A percentile compares a stretch with the other conserved stretches of the same genome.
Evolutionary conservation across 2,797 vertebrate species (phyloP).

Genomic region (Myotis daubentonii): DNA sequence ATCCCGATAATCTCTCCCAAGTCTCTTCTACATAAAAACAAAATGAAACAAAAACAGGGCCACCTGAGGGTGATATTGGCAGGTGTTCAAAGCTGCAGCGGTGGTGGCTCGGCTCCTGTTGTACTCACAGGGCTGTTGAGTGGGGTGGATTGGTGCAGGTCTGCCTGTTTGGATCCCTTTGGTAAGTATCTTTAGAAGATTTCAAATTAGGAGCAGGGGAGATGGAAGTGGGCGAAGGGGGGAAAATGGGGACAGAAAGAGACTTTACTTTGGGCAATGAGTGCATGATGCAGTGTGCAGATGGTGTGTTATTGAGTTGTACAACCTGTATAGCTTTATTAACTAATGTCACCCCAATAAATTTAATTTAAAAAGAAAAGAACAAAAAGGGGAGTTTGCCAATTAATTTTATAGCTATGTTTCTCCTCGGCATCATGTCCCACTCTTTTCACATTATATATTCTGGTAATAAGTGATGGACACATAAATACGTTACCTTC

Average conservation of each 20-base stretch:
- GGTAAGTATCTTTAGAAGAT: conserved; percentile 41
- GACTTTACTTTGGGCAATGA: background rate
- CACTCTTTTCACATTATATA: conserved; percentile 61
- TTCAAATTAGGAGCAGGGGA: conserved; percentile 27
- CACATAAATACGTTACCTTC: conserved; percentile 59
- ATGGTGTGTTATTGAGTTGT: background rate
- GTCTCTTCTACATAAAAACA: conserved; percentile 55
- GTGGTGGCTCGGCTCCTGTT: conserved; percentile 72
- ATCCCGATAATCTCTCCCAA: conserved; percentile 72
- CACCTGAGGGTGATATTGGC: conserved; percentile 74
- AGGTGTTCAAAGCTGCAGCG: conserved; percentile 57
- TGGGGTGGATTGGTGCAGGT: conserved; percentile 68
- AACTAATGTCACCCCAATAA: background rate
- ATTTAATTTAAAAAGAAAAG: background rate
- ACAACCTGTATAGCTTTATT: background rate
- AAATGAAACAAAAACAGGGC: conserved; percentile 51
- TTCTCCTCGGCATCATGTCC: conserved; percentile 50
- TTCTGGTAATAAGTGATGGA: conserved; percentile 52
- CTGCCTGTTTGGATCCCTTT: conserved; percentile 64
- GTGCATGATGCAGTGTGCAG: no score
- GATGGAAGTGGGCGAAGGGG: background rate
- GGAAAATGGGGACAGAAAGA: background rate
- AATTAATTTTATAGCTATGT: conserved; percentile 72
- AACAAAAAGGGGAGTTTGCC: background rate
- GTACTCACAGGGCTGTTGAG: background rate